Evolutionary conservation across 2,888 invertebrate genomes (phyloP), one percentile per base, ranked within the genome.

Genomic region (Pheosia tremula): DNA sequence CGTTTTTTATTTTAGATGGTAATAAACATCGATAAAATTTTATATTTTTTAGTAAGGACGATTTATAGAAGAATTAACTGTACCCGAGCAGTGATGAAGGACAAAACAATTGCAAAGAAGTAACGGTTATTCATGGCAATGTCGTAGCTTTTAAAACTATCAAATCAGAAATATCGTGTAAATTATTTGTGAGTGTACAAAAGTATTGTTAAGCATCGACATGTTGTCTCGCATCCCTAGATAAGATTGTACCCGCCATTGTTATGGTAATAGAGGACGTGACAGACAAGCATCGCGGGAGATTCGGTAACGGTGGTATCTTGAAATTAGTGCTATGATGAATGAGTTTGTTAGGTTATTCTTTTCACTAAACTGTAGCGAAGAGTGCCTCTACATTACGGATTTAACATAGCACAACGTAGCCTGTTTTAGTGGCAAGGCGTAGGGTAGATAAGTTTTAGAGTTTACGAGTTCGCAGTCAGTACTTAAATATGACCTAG

Each of bases 261-360:
- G 93, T 92, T 86, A 93, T 92, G 91, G 84, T 85, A 91, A 93
- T 72, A 79, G 80, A 79, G 70, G 78, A 91, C 90, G 90, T 92
- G 91, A 90, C 83, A 82, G 82, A 83, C 81, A 79, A 83, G 82
- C 84, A 79, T 82, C 81, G 78, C 72, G 77, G 82, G 82, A 83
- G 90, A 88, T 91, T 89, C 83, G 79, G 84, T 79, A 83, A 88
- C 85, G 82, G 80, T 67, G 64, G 49, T 54, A 59, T 65, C 64
- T 71, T 73, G 57, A 69, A 71, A 70, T 70, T 65, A 60, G 57
- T 49, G 56, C 55, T 64, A 66, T 74, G 75, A 79, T 75, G 67
- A 71, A 77, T 59, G 59, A 61, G 62, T 58, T 59, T 62, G 54
- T 43, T 11, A 24, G 57, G 49, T 53, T 62, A 63, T 67, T 76